phyloP scores from a whole-genome alignment of 1,140 invertebrate species.

The Subanguina moxae region DNA sequence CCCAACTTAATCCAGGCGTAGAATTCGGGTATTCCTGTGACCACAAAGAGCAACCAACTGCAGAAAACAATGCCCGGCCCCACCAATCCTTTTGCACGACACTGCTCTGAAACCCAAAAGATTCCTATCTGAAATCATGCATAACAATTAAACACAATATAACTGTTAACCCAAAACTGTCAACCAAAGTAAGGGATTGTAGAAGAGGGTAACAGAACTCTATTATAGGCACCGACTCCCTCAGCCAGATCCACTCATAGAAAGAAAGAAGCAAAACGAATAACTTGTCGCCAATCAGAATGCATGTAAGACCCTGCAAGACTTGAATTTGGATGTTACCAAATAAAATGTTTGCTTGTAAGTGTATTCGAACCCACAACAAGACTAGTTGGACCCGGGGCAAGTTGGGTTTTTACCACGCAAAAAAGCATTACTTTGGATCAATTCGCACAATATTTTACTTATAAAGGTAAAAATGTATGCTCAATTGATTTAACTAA shows the following conservation, averaged over 20 bases:
- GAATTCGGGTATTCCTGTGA: conserved; percentile 37
- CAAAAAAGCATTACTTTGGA: neutral
- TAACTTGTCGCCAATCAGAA: conserved; percentile 23
- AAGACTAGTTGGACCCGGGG: too few relatives aligned
- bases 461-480: too few relatives aligned
- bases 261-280: conserved; percentile 24
- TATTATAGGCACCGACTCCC: conserved; percentile 32
- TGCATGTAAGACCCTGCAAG: conserved; percentile 22
- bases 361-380: too few relatives aligned
- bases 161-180: neutral
- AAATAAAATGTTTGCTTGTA: too few relatives aligned
- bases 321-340: neutral
- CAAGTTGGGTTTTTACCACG: too few relatives aligned
- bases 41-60: conserved; percentile 39
- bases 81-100: conserved; percentile 20
- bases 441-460: neutral
- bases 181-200: conserved; percentile 37
- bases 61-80: conserved; percentile 34
- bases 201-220: conserved; percentile 40
- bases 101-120: conserved; percentile 26
- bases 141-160: neutral
- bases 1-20: conserved; percentile 32
- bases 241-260: conserved; percentile 22
- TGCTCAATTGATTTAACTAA: too few relatives aligned
- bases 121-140: conserved; percentile 30